Evolutionary conservation across 2,888 invertebrate genomes (phyloP), one percentile per base, ranked within the genome.

Genomic region (Octodonta nipae): DNA sequence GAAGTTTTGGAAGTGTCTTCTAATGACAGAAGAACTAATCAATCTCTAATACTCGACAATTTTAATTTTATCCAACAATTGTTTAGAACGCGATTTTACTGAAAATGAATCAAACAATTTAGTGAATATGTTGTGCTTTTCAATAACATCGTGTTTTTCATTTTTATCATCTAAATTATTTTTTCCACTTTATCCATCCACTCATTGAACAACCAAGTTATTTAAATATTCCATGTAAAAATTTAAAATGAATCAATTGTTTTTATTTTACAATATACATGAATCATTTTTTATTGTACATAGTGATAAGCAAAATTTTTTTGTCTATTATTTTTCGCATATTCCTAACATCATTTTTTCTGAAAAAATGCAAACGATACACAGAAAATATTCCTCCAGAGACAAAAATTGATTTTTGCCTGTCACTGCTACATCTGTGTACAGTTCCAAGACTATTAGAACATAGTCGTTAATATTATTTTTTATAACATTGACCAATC

Each of bases 401-500:
- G 22, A 22, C 4, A 22, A 10, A 11, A 22, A 22, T 22, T 11
- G 28, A 14, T 12, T 14, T 7, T 28, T 28, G n/a, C n/a, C n/a
- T n/a, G n/a, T n/a, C n/a, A n/a, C n/a, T n/a, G n/a, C n/a, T n/a
- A n/a, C n/a, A n/a, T n/a, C n/a, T 44, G 43, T 46, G 42, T 41
- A 42, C 38, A 43, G 46, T 45, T 45, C 45, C 48, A 41, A 38
- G 32, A 33, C n/a, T 15, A 12, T n/a, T 45, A 43, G 45, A 36
- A 34, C 42, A 43, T 56, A 56, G 55, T 50, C 49, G 55, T 55
- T 52, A 56, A 54, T 61, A 61, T n/a, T n/a, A n/a, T 60, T 60
- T 61, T 62, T 61, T 62, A 58, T 61, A 62, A 60, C 58, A 60
- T 61, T 60, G 62, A 62, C 61, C 61, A 61, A 62, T 59, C 56